Conservation (phyloP, 2,113 vertebrate species). For the Chaetodon trifascialis region DNA sequence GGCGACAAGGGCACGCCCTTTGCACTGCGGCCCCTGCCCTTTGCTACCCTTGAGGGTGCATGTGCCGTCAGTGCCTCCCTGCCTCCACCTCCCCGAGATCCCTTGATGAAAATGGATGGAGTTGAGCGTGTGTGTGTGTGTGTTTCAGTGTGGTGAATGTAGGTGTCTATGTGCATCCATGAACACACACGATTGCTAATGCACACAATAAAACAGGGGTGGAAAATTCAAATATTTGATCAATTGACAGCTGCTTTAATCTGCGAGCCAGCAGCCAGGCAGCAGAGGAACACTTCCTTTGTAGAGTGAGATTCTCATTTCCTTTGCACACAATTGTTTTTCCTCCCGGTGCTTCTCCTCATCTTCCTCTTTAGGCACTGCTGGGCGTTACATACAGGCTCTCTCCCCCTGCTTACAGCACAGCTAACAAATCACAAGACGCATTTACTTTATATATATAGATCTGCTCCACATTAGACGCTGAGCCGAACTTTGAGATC, state of each 20-base stretch:
- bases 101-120: slow-evolving; percentile 68
- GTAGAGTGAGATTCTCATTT: slow-evolving; percentile 65
- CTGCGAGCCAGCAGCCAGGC: slow-evolving; percentile 48
- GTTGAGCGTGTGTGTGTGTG: neutral
- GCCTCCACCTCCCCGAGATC: slow-evolving; percentile 15
- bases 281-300: slow-evolving; percentile 61
- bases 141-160: neutral
- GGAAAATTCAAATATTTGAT: slow-evolving; percentile 77
- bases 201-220: slow-evolving; percentile 46
- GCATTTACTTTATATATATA: neutral
- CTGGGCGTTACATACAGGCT: neutral
- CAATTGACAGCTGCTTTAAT: slow-evolving; percentile 76
- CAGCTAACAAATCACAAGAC: slow-evolving; percentile 23
- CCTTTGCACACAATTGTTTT: slow-evolving; percentile 61
- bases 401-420: slow-evolving; percentile 10
- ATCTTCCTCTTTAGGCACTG: slow-evolving; percentile 21
- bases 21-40: slow-evolving; percentile 72
- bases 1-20: slow-evolving; percentile 74
- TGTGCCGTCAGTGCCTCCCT: slow-evolving; percentile 44
- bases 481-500: neutral
- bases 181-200: slow-evolving; percentile 8
- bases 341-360: slow-evolving; percentile 12
- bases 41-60: slow-evolving; percentile 53
- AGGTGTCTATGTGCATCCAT: neutral
- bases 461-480: neutral